Evolutionary conservation across 1,140 invertebrate species (phyloP).

Genomic region (Listronotus bonariensis): DNA sequence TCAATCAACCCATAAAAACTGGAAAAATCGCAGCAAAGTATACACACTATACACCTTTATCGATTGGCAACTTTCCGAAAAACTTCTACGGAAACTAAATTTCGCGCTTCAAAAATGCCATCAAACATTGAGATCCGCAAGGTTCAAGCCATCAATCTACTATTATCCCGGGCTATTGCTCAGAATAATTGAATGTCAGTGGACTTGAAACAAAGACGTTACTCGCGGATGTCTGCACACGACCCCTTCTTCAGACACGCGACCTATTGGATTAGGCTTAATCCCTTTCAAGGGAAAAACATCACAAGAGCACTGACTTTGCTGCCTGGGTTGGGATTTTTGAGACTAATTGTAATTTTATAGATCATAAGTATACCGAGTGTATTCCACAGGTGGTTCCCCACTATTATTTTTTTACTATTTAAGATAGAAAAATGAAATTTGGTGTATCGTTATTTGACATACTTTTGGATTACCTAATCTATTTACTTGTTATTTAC

Average conservation of each 20-base stretch:
- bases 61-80: constrained; percentile 9
- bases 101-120: constrained; percentile 21
- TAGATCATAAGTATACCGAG: background rate
- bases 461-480: no score
- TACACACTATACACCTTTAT: constrained; percentile 3
- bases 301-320: constrained; percentile 29
- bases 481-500: no score
- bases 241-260: constrained; percentile 45
- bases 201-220: constrained; percentile 56
- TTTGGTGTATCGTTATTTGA: no score
- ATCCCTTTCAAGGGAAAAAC: constrained; percentile 40
- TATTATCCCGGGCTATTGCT: constrained; percentile 53
- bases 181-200: constrained; percentile 56
- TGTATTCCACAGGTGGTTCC: no score
- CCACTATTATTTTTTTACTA: no score
- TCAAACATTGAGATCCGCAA: constrained; percentile 35
- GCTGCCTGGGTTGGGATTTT: constrained; percentile 5
- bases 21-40: background rate
- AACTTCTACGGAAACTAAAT: constrained; percentile 14
- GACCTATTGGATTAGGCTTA: constrained; percentile 50
- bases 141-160: constrained; percentile 48
- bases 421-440: no score
- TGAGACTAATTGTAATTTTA: constrained; percentile 12
- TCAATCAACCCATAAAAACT: no score
- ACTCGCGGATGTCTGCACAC: constrained; percentile 44